Conservation (phyloP, 92 coral and sea anemone species). For the Heteractis magnifica region DNA sequence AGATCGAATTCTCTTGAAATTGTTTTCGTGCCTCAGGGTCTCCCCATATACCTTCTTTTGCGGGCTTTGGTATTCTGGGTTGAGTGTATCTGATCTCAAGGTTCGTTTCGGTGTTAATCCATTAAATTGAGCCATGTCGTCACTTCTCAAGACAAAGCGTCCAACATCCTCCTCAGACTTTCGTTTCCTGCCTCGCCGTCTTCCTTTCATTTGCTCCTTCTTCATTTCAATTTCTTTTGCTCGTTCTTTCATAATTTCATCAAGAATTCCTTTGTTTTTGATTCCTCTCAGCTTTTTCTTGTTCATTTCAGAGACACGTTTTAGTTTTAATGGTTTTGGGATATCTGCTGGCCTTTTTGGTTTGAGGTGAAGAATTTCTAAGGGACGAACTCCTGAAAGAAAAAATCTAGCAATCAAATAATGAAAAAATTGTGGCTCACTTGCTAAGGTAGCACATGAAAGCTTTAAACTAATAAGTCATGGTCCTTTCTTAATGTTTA, state of each 20-base stretch:
- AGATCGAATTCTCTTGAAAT: conserved; percentile 9
- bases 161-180: conserved; percentile 28
- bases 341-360: conserved; percentile 41
- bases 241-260: conserved; percentile 59
- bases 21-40: neutral
- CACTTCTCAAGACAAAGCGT: conserved; percentile 24
- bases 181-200: conserved; percentile 27
- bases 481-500: no score
- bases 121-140: conserved; percentile 25
- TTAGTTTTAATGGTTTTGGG: conserved; percentile 38
- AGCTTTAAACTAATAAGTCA: no score
- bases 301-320: conserved; percentile 57
- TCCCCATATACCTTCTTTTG: conserved; percentile 27
- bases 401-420: neutral
- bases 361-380: conserved; percentile 55
- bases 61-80: neutral
- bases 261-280: conserved; percentile 56
- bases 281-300: conserved; percentile 49
- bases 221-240: conserved; percentile 54
- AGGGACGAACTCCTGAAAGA: conserved; percentile 56
- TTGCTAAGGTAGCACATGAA: no score
- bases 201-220: conserved; percentile 42
- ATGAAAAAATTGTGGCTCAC: neutral
- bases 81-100: conserved; percentile 26
- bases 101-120: conserved; percentile 45